Evolutionary conservation across 2,797 vertebrate genomes (phyloP), one percentile per base, ranked within the genome.

Genomic region (Margarornis squamiger): DNA sequence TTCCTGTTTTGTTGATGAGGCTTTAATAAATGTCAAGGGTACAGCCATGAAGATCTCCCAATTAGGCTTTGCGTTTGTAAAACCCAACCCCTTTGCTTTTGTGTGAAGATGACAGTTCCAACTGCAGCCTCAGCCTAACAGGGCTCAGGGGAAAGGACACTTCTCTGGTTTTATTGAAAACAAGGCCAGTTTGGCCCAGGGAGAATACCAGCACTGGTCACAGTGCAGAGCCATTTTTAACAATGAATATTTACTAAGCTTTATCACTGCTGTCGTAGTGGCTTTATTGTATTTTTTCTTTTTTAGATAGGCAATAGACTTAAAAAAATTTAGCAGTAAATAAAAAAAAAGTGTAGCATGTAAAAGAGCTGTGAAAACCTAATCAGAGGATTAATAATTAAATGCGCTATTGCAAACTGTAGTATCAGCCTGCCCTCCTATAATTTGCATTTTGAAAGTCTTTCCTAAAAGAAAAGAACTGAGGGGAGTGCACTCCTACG

Each of bases 11-110:
- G 97, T 98, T 98, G 98, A 98, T 97, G 98, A 98, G 97, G 97
- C 96, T 98, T 97, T 97, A 97, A 97, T 98, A 97, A 98, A 98
- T 98, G 98, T 98, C 98, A 98, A 96, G 98, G 98, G 98, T 98
- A 95, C 96, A 97, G 93, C 97, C 97, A 97, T 92, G 97, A 97
- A 98, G 97, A 97, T 98, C 97, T 98, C 97, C 98, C 99, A 99
- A 99, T 99, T 99, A 99, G 98, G 98, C 97, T 98, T 98, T 98
- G 97, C 97, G 96, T 98, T 98, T 97, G 98, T 98, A 98, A 98
- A 96, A 91, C 96, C 98, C 96, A 97, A 80, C 98, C 97, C 98
- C 97, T 97, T 93, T 95, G 95, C 97, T 97, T 97, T 96, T 97
- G 97, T 97, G 96, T 90, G 95, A 83, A 87, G 97, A 97, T 98